phyloP scores from a whole-genome alignment of 1,140 invertebrate genomes.

The Drosophila aff. region DNA sequence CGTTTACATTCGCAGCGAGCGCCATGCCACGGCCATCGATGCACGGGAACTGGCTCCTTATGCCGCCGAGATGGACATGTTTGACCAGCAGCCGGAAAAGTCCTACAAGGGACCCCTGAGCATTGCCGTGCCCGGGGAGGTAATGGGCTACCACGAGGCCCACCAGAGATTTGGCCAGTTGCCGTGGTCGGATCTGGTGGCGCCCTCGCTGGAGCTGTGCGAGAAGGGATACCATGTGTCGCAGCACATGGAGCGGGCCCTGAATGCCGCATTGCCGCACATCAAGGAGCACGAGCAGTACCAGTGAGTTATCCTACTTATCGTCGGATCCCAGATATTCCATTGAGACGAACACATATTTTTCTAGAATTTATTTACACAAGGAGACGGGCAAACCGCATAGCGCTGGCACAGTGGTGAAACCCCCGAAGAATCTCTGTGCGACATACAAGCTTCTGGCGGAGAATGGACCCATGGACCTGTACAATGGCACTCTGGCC shows the following conservation, averaged over 20 bases:
- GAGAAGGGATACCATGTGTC: conserved; percentile 90
- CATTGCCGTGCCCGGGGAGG: conserved; percentile 95
- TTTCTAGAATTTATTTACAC: conserved; percentile 86
- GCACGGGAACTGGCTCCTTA: conserved; percentile 93
- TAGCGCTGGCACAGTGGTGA: conserved; percentile 88
- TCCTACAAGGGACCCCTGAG: conserved; percentile 88
- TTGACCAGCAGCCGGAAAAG: conserved; percentile 86
- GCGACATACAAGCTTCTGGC: conserved; percentile 90
- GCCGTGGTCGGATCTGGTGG: conserved; percentile 92
- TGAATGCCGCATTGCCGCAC: conserved; percentile 22
- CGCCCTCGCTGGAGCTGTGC: conserved; percentile 91
- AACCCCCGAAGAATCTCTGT: conserved; percentile 88
- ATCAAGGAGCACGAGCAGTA: conserved; percentile 53
- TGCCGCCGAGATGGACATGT: conserved; percentile 90
- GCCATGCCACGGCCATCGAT: conserved; percentile 89
- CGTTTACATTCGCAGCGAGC: conserved; percentile 89
- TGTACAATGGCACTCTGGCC: conserved; percentile 92
- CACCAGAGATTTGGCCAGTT: conserved; percentile 93
- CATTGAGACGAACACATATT: neutral
- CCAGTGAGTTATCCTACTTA: conserved; percentile 32
- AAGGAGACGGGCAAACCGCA: conserved; percentile 87
- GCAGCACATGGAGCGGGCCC: conserved; percentile 87
- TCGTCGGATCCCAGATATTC: too few relatives aligned
- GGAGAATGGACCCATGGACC: conserved; percentile 89
- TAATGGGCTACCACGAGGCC: conserved; percentile 94